Percentiles rank a stretch among this genome's conserved stretches.
phyloP scores from a whole-genome alignment of 1,140 invertebrate species.

The Ganaspis sp. region DNA sequence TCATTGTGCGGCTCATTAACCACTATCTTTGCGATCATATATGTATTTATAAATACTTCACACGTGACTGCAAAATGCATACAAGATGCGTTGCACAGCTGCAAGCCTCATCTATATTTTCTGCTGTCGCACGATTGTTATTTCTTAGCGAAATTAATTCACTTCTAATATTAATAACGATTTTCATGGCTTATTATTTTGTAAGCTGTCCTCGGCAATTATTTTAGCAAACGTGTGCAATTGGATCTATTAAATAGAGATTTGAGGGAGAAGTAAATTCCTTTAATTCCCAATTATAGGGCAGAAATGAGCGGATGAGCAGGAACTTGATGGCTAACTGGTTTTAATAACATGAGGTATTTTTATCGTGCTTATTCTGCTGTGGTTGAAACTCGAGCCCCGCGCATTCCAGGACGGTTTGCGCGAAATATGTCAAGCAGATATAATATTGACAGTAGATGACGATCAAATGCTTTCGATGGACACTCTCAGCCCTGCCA shows the following conservation, averaged over 20 bases:
- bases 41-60: no score
- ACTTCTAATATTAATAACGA: no score
- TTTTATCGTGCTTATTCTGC: slow-evolving; percentile 9
- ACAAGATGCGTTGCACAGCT: no score
- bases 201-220: no score
- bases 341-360: slow-evolving; percentile 11
- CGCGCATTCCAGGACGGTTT: slow-evolving; percentile 18
- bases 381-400: slow-evolving; percentile 11
- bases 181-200: no score
- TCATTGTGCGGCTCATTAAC: no score
- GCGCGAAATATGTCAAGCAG: slow-evolving; percentile 15
- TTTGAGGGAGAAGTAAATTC: neutral
- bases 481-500: neutral
- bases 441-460: slow-evolving; percentile 4
- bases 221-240: neutral
- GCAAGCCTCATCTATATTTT: no score
- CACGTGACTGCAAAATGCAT: no score
- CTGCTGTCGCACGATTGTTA: no score
- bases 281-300: neutral
- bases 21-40: no score
- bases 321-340: slow-evolving; percentile 7
- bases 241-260: neutral
- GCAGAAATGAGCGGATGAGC: neutral
- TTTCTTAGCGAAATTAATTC: no score
- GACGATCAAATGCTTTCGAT: neutral